Percentiles rank a stretch among this genome's conserved stretches.
These are phyloP conservation scores for Spheniscus humboldti DNA, from an alignment of 2,797 vertebrate genomes.

Conservation along the genomic window DNA sequence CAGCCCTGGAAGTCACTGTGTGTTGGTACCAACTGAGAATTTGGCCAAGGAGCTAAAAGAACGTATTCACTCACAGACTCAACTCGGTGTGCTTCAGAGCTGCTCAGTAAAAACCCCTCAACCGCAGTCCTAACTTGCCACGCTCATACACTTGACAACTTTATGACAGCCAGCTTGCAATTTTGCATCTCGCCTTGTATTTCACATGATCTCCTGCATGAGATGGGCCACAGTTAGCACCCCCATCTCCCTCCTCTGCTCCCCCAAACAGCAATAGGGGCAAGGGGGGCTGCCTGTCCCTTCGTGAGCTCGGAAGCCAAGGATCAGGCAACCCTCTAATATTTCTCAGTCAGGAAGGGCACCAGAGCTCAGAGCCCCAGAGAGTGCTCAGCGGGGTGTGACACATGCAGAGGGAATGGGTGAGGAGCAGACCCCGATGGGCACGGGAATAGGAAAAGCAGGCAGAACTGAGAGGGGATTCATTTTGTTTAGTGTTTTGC, in stretches of 20 bases:
- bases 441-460: neutral
- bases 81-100: neutral
- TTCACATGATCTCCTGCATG: neutral
- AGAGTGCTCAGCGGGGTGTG: fast-evolving
- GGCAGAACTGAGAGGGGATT: neutral
- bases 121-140: neutral
- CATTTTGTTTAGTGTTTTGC: neutral
- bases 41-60: neutral
- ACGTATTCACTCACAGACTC: neutral
- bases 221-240: neutral
- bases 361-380: neutral
- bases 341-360: neutral
- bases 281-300: neutral
- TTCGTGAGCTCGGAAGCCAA: neutral
- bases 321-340: neutral
- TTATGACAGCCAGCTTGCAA: neutral
- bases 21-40: neutral
- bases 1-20: neutral
- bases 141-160: neutral
- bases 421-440: fast-evolving
- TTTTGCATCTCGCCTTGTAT: neutral
- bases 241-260: neutral
- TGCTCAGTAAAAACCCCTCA: neutral
- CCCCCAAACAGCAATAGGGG: neutral
- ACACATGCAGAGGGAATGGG: fast-evolving